Conservation (phyloP, 1,140 invertebrate genomes). For the Latrodectus geometricus region DNA sequence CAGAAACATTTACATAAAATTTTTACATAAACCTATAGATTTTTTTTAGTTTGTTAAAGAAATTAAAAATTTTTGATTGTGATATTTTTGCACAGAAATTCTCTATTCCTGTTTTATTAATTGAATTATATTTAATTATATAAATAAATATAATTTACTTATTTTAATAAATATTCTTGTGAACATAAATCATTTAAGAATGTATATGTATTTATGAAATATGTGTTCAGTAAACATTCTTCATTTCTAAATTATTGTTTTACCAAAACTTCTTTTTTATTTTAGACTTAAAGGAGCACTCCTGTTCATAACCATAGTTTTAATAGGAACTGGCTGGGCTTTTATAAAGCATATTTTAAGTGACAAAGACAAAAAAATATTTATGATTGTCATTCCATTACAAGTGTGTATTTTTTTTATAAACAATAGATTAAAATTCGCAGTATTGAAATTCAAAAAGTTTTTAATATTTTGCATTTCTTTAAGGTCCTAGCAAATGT, state of each 20-base stretch:
- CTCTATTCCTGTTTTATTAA: too few species aligned
- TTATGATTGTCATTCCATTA: constrained; percentile 97
- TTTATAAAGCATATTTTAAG: constrained; percentile 98
- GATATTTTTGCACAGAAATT: background rate
- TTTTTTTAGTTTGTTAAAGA: too few species aligned
- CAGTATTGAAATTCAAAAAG: constrained; percentile 16
- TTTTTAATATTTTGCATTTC: background rate
- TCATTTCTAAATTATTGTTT: background rate
- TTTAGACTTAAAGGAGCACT: constrained; percentile 88
- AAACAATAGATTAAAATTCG: constrained; percentile 14
- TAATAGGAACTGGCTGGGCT: constrained; percentile 98
- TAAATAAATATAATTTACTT: too few species aligned
- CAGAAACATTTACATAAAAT: too few species aligned
- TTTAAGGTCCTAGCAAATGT: constrained; percentile 92
- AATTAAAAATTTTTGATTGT: background rate
- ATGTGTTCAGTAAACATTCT: background rate
- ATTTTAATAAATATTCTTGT: background rate
- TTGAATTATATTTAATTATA: too few species aligned
- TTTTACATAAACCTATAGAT: too few species aligned
- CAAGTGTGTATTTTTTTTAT: constrained; percentile 77
- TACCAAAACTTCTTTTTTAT: constrained; percentile 37
- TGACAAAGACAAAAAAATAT: constrained; percentile 97
- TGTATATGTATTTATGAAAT: background rate
- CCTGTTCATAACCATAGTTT: constrained; percentile 94
- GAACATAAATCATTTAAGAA: background rate